Evolutionary conservation across 2,113 vertebrate genomes (phyloP), one percentile per base, ranked within the genome.

Genomic region (Varanus salvator): DNA sequence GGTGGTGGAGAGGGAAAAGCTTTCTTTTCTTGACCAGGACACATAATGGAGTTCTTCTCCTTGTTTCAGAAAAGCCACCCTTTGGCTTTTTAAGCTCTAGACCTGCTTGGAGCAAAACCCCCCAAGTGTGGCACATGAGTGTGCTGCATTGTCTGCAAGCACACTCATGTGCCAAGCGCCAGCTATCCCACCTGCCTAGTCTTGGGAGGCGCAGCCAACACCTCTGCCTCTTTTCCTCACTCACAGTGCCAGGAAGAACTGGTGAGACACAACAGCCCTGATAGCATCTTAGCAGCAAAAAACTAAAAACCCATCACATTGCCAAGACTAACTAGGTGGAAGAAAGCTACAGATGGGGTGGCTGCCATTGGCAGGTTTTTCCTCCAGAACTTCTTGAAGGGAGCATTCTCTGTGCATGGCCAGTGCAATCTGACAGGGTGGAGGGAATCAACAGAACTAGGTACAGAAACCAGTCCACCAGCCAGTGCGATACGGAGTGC

Each of bases 401-500:
- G 54, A 86, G 71, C 11, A 85, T 19, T 31, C 25, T 9, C 25
- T 69, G 12, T 31, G 3, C 27, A 29, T 9, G 50, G 15, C 5
- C 17, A 50, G 17, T 57, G 29, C 84, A n/a, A 19, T 38, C 50
- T 88, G 48, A 57, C 31, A 29, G 23, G 77, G 12, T 5, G 50
- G n/a, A 17, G 64, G 50, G 68, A 50, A 87, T 38, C 6, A 69
- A 15, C 9, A 8, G n/a, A 1, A 5, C n/a, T 54, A 54, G 31
- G 21, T 19, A 4, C 27, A 84, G 23, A 38, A 68, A 48, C 29
- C 17, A 48, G 3, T 48, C 44, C 31, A 44, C 14, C 92, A 91
- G 91, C 92, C 94, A 94, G 94, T 81, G 86, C 92, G 92, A 88
- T 87, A 87, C 90, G 88, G 93, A 93, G 93, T 87, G 31, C 88